These are phyloP conservation scores for Abrostola tripartita DNA, from an alignment of 2,888 invertebrate genomes.

Conservation along the genomic window DNA sequence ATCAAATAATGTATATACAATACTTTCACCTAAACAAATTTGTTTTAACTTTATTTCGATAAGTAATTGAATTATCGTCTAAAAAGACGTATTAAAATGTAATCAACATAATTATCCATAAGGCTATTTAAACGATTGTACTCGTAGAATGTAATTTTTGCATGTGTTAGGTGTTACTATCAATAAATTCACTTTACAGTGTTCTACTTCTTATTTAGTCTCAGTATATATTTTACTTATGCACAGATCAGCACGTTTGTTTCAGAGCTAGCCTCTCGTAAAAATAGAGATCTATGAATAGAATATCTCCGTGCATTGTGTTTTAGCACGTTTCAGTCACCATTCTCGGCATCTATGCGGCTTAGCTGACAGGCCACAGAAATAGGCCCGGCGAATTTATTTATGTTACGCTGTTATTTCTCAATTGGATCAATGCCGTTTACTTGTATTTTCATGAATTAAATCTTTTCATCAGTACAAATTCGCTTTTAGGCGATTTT, in stretches of 20 bases:
- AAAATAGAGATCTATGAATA: conserved; percentile 50
- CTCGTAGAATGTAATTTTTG: background rate
- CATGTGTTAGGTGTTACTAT: background rate
- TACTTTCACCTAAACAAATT: conserved; percentile 35
- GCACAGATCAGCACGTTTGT: conserved; percentile 11
- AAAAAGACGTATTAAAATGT: conserved; percentile 7
- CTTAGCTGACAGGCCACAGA: conserved; percentile 34
- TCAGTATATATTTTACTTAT: conserved; percentile 3
- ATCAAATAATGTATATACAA: conserved; percentile 21
- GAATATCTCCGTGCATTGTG: conserved; percentile 53
- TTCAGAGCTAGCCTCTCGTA: conserved; percentile 18
- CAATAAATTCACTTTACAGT: background rate
- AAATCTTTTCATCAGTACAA: background rate
- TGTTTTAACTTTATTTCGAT: conserved; percentile 5
- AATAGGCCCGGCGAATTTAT: conserved; percentile 39
- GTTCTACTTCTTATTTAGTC: background rate
- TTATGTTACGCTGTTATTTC: conserved; percentile 17
- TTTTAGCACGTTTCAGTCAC: conserved; percentile 51
- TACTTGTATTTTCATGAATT: background rate
- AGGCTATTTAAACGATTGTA: background rate
- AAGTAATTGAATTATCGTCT: background rate
- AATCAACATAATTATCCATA: conserved; percentile 11
- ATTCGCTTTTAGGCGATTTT: no score
- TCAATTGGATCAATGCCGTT: conserved; percentile 9
- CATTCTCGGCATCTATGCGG: conserved; percentile 31